phyloP scores from a whole-genome alignment of 2,888 invertebrate species.

The Drosophila borborema region DNA sequence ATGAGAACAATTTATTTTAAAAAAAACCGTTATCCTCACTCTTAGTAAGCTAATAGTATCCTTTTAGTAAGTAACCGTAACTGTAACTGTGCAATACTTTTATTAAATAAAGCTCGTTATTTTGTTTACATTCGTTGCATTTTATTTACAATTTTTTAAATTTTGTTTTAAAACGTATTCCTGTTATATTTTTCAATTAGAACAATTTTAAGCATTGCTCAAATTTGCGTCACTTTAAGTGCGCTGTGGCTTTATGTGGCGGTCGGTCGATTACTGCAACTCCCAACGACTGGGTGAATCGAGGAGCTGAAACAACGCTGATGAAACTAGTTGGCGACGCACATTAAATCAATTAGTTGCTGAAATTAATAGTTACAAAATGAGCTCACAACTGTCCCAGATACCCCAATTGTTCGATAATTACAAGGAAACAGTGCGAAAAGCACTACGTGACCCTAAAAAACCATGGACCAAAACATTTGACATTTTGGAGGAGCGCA shows the following conservation, averaged over 20 bases:
- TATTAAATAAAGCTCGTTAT: slow-evolving; percentile 59
- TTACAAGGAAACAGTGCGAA: slow-evolving; percentile 87
- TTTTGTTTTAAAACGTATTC: neutral
- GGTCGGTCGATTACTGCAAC: slow-evolving; percentile 31
- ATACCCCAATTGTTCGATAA: slow-evolving; percentile 83
- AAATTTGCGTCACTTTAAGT: slow-evolving; percentile 18
- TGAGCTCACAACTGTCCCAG: slow-evolving; percentile 57
- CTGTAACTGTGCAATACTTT: slow-evolving; percentile 73
- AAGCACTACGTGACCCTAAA: slow-evolving; percentile 88
- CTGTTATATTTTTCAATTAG: neutral
- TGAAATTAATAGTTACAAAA: slow-evolving; percentile 43
- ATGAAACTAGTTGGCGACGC: slow-evolving; percentile 41
- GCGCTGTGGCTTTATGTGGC: slow-evolving; percentile 22
- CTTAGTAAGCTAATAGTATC: slow-evolving; percentile 38
- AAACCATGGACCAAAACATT: slow-evolving; percentile 91
- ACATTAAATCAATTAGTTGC: slow-evolving; percentile 50
- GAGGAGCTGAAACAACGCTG: slow-evolving; percentile 19
- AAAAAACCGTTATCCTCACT: neutral
- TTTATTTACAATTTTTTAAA: neutral
- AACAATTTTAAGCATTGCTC: neutral
- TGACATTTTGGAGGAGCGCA: slow-evolving; percentile 89
- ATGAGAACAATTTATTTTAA: neutral
- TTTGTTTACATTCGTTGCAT: slow-evolving; percentile 51
- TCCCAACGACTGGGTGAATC: slow-evolving; percentile 1
- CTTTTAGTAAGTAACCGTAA: slow-evolving; percentile 58